Percentiles rank a stretch among this genome's conserved stretches.
These are phyloP conservation scores for Tetrax tetrax DNA, from an alignment of 2,113 vertebrate species.

Conservation along the genomic window DNA sequence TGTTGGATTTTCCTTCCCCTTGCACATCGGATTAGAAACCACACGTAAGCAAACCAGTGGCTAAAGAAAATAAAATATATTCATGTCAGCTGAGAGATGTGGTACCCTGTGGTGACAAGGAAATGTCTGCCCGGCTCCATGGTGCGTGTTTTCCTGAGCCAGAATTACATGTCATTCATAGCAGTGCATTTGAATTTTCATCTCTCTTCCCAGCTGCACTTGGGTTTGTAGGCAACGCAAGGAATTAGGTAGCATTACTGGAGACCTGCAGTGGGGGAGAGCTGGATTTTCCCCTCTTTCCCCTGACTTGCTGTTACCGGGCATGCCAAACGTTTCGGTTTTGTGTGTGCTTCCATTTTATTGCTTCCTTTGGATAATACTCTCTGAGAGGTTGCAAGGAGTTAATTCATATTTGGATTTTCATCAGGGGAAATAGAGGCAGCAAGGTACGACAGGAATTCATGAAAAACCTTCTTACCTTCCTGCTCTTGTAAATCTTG, in stretches of 20 bases:
- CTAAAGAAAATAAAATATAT: background rate
- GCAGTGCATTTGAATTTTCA: background rate
- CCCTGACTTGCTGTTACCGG: background rate
- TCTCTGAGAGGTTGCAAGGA: background rate
- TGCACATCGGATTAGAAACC: background rate
- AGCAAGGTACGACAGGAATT: background rate
- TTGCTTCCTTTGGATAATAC: background rate
- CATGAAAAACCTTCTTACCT: background rate
- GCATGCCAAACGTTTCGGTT: background rate
- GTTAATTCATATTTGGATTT: background rate
- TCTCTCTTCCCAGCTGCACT: background rate
- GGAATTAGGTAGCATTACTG: background rate
- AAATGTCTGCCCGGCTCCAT: accelerated
- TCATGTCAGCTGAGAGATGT: background rate
- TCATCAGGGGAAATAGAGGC: background rate
- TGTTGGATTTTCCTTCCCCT: background rate
- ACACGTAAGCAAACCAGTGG: background rate
- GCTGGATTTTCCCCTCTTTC: background rate
- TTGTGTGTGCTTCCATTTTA: background rate
- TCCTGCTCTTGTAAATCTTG: background rate
- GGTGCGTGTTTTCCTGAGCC: background rate
- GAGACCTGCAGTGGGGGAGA: background rate
- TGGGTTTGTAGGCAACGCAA: background rate
- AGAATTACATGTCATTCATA: background rate
- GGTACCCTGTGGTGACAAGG: background rate